A percentile compares a stretch with the other conserved stretches of the same genome.
Conservation (phyloP, 1,140 invertebrate species). For the Copidosoma floridanum region DNA sequence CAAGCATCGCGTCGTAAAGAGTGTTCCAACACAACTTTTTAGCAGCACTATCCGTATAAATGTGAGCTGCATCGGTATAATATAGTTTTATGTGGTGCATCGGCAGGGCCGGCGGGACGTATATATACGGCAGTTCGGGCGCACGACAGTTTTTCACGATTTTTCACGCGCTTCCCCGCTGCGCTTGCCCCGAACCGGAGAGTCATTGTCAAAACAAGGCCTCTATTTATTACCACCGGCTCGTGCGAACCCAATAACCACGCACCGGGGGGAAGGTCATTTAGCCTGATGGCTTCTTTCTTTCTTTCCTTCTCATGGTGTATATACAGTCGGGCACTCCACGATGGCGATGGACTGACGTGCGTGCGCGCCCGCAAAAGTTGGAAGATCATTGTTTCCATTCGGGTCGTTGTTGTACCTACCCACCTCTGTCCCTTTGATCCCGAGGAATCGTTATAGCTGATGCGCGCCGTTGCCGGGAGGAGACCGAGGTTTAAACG, state of each 20-base stretch:
- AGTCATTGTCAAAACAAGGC: constrained; percentile 28
- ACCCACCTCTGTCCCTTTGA: no score
- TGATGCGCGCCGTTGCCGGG: no score
- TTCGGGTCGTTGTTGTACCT: no score
- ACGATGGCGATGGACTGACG: neutral
- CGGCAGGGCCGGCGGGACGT: neutral
- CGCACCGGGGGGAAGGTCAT: neutral
- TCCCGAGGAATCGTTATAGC: no score
- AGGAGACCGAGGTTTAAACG: no score
- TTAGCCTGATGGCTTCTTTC: constrained; percentile 8
- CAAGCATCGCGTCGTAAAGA: no score
- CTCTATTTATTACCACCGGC: constrained; percentile 13
- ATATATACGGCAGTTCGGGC: neutral
- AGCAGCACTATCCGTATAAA: no score
- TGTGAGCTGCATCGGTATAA: no score
- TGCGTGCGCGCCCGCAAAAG: neutral
- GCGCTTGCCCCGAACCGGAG: neutral
- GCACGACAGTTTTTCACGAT: constrained; percentile 20
- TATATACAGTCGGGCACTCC: constrained; percentile 14
- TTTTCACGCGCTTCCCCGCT: constrained; percentile 16
- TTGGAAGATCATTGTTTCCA: neutral
- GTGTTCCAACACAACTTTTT: no score
- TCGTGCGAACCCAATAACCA: constrained; percentile 1
- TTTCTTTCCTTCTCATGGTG: no score
- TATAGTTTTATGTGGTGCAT: no score